Evolutionary conservation across 2,113 vertebrate species (phyloP), one percentile per base, ranked within the genome.

Genomic region (Myanophis thanlyinensis): DNA sequence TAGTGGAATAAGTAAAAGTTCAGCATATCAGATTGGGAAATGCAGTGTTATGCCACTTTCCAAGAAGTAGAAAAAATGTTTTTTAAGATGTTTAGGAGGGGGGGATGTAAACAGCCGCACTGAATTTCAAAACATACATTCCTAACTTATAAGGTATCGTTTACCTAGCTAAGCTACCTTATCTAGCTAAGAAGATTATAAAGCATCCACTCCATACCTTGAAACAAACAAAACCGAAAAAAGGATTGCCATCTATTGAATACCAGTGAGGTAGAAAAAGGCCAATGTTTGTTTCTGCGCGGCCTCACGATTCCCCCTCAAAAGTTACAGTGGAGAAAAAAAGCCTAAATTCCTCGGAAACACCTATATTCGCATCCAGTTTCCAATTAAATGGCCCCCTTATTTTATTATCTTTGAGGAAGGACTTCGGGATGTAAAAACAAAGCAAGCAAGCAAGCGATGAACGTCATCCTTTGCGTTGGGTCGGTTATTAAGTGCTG

Each of bases 1-100:
- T 91, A 90, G 13, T 0, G 15, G 23, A 51, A 27, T 13, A 22
- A 59, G 1, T 35, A 48, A 0, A 0, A 86, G 46, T 51, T 56
- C 80, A 87, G 15, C 25, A 54, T 47, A 54, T 30, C 73, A 56
- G 15, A 46, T 23, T 20, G 52, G 5, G 10, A 15, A 80, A 44
- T 6, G 30, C 7, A 20, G 73, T 80, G 22, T 48, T 47, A n/a
- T 27, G 53, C 5, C 44, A 47, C 20, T 48, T 67, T 67, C 30
- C 35, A 35, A 35, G 62, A 59, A 59, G 56, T 59, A 27, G 44
- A 53, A 13, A 27, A 59, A 18, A 12, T 11, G 30, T 3, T 8
- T 54, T 12, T 53, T 44, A 2, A 59, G n/a, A n/a, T n/a, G n/a
- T n/a, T n/a, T n/a, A n/a, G n/a, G n/a, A n/a, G n/a, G n/a, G n/a